Evolutionary conservation across 2,113 vertebrate species (phyloP).

Genomic region (Urocitellus parryii): DNA sequence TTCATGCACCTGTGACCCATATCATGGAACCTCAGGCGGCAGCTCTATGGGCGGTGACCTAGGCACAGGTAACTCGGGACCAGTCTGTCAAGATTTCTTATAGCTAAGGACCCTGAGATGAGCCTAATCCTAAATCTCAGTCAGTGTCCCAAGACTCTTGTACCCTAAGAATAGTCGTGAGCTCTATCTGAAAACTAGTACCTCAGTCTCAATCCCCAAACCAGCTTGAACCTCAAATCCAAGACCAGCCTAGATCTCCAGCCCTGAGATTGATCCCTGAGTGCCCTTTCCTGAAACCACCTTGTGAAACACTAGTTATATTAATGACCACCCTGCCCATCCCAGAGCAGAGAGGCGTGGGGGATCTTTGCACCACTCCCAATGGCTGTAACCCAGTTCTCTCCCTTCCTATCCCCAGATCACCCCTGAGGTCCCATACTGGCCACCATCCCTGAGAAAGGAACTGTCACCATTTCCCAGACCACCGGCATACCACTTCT

Average conservation of each 20-base stretch:
- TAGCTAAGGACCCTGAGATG: background rate
- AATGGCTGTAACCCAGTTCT: background rate
- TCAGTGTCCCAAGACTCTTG: background rate
- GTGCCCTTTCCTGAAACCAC: background rate
- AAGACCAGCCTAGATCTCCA: background rate
- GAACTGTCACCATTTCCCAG: conserved; percentile 35
- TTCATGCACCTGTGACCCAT: conserved; percentile 79
- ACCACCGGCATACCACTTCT: conserved; percentile 74
- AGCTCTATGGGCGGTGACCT: conserved; percentile 66
- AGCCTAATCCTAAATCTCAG: background rate
- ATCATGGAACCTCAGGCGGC: conserved; percentile 64
- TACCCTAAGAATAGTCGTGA: background rate
- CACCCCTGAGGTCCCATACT: conserved; percentile 38
- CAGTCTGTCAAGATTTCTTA: background rate
- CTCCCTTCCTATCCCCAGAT: conserved; percentile 31
- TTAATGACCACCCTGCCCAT: background rate
- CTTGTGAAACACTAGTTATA: background rate
- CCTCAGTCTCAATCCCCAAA: background rate
- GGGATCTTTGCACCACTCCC: background rate
- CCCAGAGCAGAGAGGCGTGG: background rate
- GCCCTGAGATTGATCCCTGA: background rate
- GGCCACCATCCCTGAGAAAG: conserved; percentile 57
- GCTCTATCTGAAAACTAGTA: background rate
- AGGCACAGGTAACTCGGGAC: conserved; percentile 60
- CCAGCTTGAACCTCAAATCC: background rate